Evolutionary conservation across 1,140 invertebrate genomes (phyloP).

Genomic region (Drosophila virilis): DNA sequence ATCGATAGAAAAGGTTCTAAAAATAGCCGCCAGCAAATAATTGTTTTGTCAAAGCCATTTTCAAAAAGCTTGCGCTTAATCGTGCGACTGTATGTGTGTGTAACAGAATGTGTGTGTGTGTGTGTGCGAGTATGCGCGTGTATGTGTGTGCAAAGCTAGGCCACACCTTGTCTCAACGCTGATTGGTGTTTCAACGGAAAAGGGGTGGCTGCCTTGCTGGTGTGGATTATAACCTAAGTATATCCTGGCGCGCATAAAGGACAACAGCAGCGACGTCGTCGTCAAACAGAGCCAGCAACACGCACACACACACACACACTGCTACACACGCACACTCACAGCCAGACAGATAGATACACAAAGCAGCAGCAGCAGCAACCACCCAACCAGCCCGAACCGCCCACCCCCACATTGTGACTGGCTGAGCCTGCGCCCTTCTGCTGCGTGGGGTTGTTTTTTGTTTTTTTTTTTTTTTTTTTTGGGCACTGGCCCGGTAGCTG

Average conservation of each 20-base stretch:
- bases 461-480: no score
- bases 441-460: conserved; percentile 2
- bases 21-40: neutral
- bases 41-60: conserved; percentile 50
- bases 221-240: conserved; percentile 80
- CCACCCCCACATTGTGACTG: conserved; percentile 40
- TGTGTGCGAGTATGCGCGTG: conserved; percentile 19
- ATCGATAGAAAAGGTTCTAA: conserved; percentile 24
- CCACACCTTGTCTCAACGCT: conserved; percentile 80
- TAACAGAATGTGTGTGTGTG: conserved; percentile 4
- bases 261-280: conserved; percentile 44
- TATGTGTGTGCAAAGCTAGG: conserved; percentile 43
- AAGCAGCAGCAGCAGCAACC: conserved; percentile 23
- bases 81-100: neutral
- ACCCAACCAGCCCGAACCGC: conserved; percentile 7
- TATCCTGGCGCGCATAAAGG: conserved; percentile 64
- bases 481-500: conserved; percentile 19
- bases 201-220: conserved; percentile 66
- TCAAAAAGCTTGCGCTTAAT: conserved; percentile 51
- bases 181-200: conserved; percentile 74
- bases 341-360: conserved; percentile 74
- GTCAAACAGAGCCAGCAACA: conserved; percentile 58
- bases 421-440: conserved; percentile 40
- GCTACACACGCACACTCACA: conserved; percentile 9
- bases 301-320: conserved; percentile 10